Percentiles rank a stretch among this genome's conserved stretches.
These are phyloP conservation scores for Urosaurus nigricauda DNA, from an alignment of 2,797 vertebrate species.

Conservation along the genomic window DNA sequence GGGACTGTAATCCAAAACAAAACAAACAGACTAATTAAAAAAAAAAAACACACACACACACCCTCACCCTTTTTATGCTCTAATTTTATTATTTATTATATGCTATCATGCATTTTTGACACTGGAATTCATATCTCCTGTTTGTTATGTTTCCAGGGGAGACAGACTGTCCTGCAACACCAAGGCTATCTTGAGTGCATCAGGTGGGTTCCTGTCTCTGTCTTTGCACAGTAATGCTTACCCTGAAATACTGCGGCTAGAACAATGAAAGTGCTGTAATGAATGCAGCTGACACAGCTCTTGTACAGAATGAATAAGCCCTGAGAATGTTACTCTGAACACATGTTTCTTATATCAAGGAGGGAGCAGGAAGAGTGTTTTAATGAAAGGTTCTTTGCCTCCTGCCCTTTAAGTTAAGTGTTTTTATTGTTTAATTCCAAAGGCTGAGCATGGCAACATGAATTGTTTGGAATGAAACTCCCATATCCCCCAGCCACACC, in stretches of 20 bases:
- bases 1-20: too few species aligned
- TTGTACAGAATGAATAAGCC: not conserved
- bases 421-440: constrained; percentile 5
- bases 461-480: too few species aligned
- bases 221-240: not conserved
- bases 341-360: not conserved
- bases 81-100: not conserved
- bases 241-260: not conserved
- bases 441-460: constrained; percentile 22
- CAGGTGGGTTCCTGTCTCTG: not conserved
- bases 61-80: too few species aligned
- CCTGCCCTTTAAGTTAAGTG: not conserved
- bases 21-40: too few species aligned
- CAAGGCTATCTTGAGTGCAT: not conserved
- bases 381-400: not conserved
- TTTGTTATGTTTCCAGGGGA: constrained; percentile 18
- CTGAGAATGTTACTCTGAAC: not conserved
- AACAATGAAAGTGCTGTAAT: not conserved
- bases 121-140: not conserved
- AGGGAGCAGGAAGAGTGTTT: not conserved
- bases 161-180: not conserved
- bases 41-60: too few species aligned
- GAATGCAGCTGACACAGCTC: not conserved
- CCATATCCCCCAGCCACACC: too few species aligned
- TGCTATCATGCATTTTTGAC: not conserved